These are phyloP conservation scores for Nebria salina DNA, from an alignment of 2,888 invertebrate genomes.

Conservation along the genomic window DNA sequence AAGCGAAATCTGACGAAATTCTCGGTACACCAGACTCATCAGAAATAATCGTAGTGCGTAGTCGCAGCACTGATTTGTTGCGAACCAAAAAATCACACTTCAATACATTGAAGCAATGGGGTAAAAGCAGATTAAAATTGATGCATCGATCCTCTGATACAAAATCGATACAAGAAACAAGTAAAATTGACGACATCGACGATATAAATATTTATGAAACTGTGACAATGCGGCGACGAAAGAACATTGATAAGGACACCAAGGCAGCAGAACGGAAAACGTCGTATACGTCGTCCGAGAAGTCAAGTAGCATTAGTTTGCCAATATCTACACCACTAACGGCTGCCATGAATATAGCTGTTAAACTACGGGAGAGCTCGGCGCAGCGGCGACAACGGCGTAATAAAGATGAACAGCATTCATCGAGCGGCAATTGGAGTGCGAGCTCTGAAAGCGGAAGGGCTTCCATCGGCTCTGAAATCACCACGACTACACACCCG, in stretches of 20 bases:
- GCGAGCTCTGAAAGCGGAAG: constrained; percentile 90
- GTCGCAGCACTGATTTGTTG: constrained; percentile 81
- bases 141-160: constrained; percentile 73
- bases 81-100: constrained; percentile 77
- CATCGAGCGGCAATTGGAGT: constrained; percentile 95
- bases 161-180: constrained; percentile 63
- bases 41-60: constrained; percentile 69
- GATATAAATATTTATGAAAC: constrained; percentile 75
- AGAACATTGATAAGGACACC: constrained; percentile 70
- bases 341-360: constrained; percentile 69
- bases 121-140: constrained; percentile 78
- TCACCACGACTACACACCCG: constrained; percentile 76
- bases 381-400: constrained; percentile 76
- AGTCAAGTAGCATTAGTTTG: constrained; percentile 72
- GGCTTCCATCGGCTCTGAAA: constrained; percentile 86
- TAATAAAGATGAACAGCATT: constrained; percentile 84
- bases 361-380: constrained; percentile 81
- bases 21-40: constrained; percentile 64
- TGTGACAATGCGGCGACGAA: constrained; percentile 71
- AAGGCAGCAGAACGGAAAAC: constrained; percentile 62
- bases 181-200: constrained; percentile 65
- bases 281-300: constrained; percentile 78
- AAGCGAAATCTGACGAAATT: constrained; percentile 55
- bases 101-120: constrained; percentile 86
- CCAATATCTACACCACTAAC: constrained; percentile 67